Evolutionary conservation across 2,113 vertebrate genomes (phyloP), one percentile per base, ranked within the genome.

Genomic region (Chionodraco myersi): DNA sequence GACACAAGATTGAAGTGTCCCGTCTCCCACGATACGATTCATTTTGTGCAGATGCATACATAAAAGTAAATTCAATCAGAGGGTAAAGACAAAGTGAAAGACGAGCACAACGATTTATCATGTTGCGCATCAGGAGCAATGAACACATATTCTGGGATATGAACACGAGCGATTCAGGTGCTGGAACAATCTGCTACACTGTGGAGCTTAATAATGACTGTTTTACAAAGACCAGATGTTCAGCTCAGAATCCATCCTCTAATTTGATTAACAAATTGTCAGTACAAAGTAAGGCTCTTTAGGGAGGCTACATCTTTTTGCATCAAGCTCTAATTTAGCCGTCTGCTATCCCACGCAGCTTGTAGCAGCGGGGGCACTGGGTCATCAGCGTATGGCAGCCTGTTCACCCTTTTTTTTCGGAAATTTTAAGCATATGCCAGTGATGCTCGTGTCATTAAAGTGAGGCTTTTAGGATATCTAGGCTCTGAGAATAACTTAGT

Each of bases 181-280:
- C 51, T 63, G 0, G 2, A 63, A 63, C 68, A 81, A 67, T 10
- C 26, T 65, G 80, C 72, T 16, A 44, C 63, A 57, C 77, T 13
- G 30, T 23, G 41, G 56, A 78, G 63, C 61, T 83, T 89, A 87
- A 89, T 88, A 87, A 91, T 87, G 82, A 88, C 69, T 1, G 72
- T 84, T 84, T 84, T 86, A 75, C 78, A 80, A 74, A 74, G 84
- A 87, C 59, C 90, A 93, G 90, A 91, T 93, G 91, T 86, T 91
- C 63, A 10, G 65, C 34, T 79, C 12, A 6, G 84, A 83, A 88
- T 86, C 82, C 80, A 48, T 56, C 79, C 67, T 59, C 74, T 91
- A 88, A 92, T 92, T 91, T 79, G 80, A 93, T 91, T 86, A 92
- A 79, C 72, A 84, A 83, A 89, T 83, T 79, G 86, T 86, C 88